These are phyloP conservation scores for Ptychadena robeensis DNA, from an alignment of 2,797 vertebrate genomes.

Conservation along the genomic window DNA sequence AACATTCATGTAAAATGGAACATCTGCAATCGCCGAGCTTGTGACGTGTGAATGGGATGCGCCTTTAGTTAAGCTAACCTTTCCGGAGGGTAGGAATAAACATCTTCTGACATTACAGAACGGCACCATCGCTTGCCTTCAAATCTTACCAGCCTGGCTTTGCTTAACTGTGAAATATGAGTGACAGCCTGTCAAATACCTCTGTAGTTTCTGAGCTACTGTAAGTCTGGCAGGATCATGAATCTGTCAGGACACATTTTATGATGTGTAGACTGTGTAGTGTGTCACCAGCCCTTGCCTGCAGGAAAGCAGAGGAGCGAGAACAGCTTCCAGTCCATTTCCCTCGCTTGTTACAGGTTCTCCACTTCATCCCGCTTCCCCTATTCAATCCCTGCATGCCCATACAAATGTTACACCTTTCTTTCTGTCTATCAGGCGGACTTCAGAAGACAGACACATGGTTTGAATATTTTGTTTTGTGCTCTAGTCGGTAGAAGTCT, in stretches of 20 bases:
- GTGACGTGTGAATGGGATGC: background rate
- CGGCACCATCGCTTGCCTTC: background rate
- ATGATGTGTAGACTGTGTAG: background rate
- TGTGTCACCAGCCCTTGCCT: background rate
- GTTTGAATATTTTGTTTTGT: slow-evolving; percentile 29
- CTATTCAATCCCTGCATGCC: background rate
- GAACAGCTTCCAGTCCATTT: background rate
- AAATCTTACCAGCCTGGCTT: background rate
- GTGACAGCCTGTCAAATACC: background rate
- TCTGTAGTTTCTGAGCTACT: background rate
- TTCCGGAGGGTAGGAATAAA: background rate
- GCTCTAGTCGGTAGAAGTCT: background rate
- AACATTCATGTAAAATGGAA: background rate
- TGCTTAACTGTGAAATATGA: background rate
- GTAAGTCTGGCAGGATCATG: background rate
- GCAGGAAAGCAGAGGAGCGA: background rate
- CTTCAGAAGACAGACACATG: slow-evolving; percentile 24
- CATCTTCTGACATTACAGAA: background rate
- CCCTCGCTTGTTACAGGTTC: background rate
- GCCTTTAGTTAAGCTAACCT: background rate
- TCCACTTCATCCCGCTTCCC: slow-evolving; percentile 14
- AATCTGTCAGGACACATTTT: background rate
- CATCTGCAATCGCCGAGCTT: background rate
- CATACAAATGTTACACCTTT: slow-evolving; percentile 10
- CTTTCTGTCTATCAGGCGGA: background rate